phyloP scores from a whole-genome alignment of 30 jellyfish, hydroid and myxozoan genomes.

The Chrysaora quinquecirrha region DNA sequence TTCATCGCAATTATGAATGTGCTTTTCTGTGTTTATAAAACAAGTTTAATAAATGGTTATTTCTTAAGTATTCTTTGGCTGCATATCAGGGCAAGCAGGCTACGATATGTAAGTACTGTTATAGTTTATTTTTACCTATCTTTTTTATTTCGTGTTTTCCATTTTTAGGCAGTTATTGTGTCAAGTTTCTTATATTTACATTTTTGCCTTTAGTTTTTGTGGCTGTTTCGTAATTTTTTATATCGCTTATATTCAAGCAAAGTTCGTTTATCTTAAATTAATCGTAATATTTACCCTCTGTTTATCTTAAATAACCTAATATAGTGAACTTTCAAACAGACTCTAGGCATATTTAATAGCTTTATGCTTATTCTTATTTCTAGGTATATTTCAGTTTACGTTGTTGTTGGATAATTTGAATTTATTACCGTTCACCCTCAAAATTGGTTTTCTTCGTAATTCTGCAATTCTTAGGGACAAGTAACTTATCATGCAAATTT shows the following conservation, averaged over 20 bases:
- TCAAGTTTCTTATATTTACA: slow-evolving; percentile 12
- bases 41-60: not conserved
- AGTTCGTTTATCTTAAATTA: not conserved
- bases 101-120: slow-evolving; percentile 12
- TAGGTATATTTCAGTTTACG: slow-evolving; percentile 1
- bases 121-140: not conserved
- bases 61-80: slow-evolving; percentile 11
- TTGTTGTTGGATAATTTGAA: not conserved
- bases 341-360: too few relatives aligned
- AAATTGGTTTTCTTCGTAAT: not conserved
- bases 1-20: too few relatives aligned
- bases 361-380: not conserved
- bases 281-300: slow-evolving; percentile 7
- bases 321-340: too few relatives aligned
- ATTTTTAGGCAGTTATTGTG: slow-evolving; percentile 2
- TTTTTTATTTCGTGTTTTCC: slow-evolving; percentile 10
- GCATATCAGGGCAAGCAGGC: slow-evolving; percentile 28
- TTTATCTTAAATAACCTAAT: slow-evolving; percentile 5
- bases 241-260: not conserved
- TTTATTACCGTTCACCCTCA: slow-evolving; percentile 7
- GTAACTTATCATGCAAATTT: slow-evolving; percentile 1
- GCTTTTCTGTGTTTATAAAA: not conserved
- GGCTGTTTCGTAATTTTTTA: slow-evolving; percentile 4
- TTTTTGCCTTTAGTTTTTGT: not conserved
- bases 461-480: not conserved